Conservation (phyloP, 2,888 invertebrate genomes). For the Amphipyra berbera region DNA sequence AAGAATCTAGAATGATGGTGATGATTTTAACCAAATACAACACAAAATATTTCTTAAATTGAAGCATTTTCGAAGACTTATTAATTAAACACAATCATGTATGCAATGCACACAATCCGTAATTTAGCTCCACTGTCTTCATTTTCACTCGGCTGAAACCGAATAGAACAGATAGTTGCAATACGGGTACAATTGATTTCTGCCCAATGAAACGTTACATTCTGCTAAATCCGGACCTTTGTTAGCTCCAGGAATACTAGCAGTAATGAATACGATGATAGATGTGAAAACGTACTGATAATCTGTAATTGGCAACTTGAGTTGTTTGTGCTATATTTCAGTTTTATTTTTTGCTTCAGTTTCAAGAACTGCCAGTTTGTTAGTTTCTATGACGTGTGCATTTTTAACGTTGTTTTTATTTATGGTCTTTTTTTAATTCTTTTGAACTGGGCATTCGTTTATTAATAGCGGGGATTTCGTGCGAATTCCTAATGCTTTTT, state of each 20-base stretch:
- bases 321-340: not conserved
- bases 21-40: too few species aligned
- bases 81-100: not conserved
- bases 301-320: constrained; percentile 14
- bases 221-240: constrained; percentile 18
- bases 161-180: constrained; percentile 9
- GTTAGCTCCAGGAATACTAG: constrained; percentile 3
- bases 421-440: constrained; percentile 8
- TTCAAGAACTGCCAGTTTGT: not conserved
- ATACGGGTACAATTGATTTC: constrained; percentile 28
- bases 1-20: too few species aligned
- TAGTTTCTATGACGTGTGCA: not conserved
- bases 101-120: not conserved
- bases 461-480: constrained; percentile 6
- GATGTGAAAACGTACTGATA: constrained; percentile 2
- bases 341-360: not conserved
- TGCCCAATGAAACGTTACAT: constrained; percentile 28
- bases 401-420: constrained; percentile 16
- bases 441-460: constrained; percentile 2
- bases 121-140: constrained; percentile 9
- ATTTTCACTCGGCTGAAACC: not conserved
- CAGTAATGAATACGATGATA: constrained; percentile 7
- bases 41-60: too few species aligned
- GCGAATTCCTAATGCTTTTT: constrained; percentile 1
- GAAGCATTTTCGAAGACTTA: too few species aligned